Base-by-base conservation (phyloP, 2,113 vertebrate genomes). In the Amphiprion percula region DNA sequence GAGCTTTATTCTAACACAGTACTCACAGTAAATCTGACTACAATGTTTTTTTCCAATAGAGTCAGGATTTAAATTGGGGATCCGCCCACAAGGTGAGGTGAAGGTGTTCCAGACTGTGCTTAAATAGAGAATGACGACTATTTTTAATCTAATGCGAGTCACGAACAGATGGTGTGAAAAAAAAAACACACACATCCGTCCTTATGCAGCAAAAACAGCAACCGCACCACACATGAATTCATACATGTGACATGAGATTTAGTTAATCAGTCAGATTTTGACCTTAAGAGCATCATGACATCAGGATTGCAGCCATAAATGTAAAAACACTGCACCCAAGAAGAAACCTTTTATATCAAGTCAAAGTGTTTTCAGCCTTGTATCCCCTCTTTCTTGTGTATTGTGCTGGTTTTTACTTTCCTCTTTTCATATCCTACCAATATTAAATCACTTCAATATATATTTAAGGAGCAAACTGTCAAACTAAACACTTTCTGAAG, bases 171-270 rank as follows among this genome's bases (percentile, higher is more conserved):
- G 71, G 72, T 17, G 19, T 54, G 41, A 9, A 37, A 10, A 37
- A 10, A 8, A 37, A 37, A 37, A 4, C 4, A 5, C 33, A 37
- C 33, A 61, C 76, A 83, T 61, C 76, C 80, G 84, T 72, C 58
- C 39, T 70, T 3, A 70, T 0, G 4, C 65, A 63, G 50, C 50
- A 37, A 37, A 53, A 74, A 72, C 52, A 64, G 64, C 47, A 65
- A 63, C 30, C 21, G 12, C 16, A 33, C 1, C 50, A 21, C 79
- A 79, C 65, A 60, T 61, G 68, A 4, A 9, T 15, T 24, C 16
- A 58, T 61, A 47, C 46, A 47, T 50, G 73, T 63, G 68, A 69
- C 49, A 58, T 50, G 64, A 62, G 79, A 78, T 82, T 74, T 10
- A 67, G 49, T 71, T 49, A 39, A 65, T 69, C 64, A 55, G 67